Evolutionary conservation across 2,888 invertebrate genomes (phyloP).

Genomic region (Tineola bisselliella): DNA sequence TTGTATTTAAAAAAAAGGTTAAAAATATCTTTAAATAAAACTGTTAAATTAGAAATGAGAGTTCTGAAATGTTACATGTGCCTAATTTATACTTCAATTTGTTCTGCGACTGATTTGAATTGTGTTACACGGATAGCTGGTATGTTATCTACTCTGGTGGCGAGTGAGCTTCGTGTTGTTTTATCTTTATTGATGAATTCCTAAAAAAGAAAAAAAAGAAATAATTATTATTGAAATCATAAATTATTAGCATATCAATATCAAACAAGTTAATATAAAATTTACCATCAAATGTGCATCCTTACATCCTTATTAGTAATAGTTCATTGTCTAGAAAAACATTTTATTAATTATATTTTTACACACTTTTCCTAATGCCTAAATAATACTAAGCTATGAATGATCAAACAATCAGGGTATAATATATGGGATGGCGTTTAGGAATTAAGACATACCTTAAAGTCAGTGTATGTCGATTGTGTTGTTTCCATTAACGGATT

Average conservation of each 20-base stretch:
- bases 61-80: too few relatives aligned
- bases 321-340: not conserved
- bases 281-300: not conserved
- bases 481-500: constrained; percentile 53
- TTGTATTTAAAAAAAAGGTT: too few relatives aligned
- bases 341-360: not conserved
- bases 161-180: constrained; percentile 65
- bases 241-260: too few relatives aligned
- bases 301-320: not conserved
- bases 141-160: constrained; percentile 21
- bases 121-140: constrained; percentile 13
- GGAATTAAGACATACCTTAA: constrained; percentile 46
- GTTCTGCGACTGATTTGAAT: constrained; percentile 16
- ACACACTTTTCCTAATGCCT: too few relatives aligned
- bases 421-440: too few relatives aligned
- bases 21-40: too few relatives aligned
- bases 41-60: too few relatives aligned
- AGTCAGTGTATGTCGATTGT: constrained; percentile 52
- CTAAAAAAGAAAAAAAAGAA: constrained; percentile 32
- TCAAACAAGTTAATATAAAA: not conserved
- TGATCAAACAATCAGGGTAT: too few relatives aligned
- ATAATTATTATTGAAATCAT: not conserved
- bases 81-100: constrained; percentile 14
- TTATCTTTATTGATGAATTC: constrained; percentile 58
- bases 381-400: too few relatives aligned